Conservation (phyloP, 2,888 invertebrate species). For the Agrotis clavis region DNA sequence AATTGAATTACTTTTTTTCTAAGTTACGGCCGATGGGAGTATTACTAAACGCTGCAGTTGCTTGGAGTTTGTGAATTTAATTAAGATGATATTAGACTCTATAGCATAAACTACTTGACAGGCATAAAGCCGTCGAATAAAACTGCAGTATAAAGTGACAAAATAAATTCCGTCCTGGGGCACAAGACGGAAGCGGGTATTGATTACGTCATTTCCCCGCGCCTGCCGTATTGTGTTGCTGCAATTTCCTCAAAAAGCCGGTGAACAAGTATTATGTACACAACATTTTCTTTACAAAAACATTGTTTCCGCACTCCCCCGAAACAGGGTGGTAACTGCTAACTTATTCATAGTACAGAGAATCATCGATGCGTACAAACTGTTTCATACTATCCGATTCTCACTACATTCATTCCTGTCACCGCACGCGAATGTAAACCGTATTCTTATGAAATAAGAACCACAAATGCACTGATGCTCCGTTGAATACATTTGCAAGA, state of each 20-base stretch:
- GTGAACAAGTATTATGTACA: constrained; percentile 61
- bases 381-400: constrained; percentile 73
- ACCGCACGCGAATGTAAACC: constrained; percentile 54
- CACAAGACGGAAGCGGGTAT: constrained; percentile 55
- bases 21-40: constrained; percentile 43
- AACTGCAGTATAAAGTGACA: constrained; percentile 50
- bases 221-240: constrained; percentile 58
- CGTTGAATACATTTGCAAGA: constrained; percentile 63
- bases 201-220: constrained; percentile 64
- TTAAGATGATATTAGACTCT: not conserved
- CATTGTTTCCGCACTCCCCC: constrained; percentile 64
- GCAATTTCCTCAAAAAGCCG: constrained; percentile 63
- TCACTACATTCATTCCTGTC: constrained; percentile 41
- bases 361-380: constrained; percentile 75
- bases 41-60: constrained; percentile 31
- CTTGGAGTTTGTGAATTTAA: constrained; percentile 1
- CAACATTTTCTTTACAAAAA: constrained; percentile 67
- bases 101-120: constrained; percentile 2
- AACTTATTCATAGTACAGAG: constrained; percentile 76
- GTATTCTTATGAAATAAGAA: constrained; percentile 51
- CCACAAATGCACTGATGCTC: constrained; percentile 43
- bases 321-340: constrained; percentile 69
- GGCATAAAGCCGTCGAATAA: constrained; percentile 18
- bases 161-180: constrained; percentile 38
- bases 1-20: constrained; percentile 73